Conservation (phyloP, 2,888 invertebrate genomes). For the Lasioglossum pauxillum region DNA sequence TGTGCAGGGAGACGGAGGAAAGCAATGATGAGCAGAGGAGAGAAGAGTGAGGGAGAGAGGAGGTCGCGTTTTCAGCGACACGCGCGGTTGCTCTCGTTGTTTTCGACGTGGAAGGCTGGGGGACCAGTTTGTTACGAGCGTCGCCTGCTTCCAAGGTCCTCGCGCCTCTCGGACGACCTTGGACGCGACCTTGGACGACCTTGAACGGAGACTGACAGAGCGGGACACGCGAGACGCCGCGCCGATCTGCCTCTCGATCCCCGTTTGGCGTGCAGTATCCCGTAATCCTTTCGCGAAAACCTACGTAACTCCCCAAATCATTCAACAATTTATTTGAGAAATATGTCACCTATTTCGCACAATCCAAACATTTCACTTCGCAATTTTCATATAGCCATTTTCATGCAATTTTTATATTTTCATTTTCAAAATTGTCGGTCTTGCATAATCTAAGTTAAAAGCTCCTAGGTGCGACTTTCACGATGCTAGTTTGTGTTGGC, state of each 20-base stretch:
- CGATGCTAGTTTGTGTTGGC: too few species aligned
- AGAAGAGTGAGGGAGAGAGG: not conserved
- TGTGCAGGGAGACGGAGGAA: not conserved
- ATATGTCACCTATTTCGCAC: not conserved
- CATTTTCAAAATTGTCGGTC: not conserved
- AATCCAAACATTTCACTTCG: too few species aligned
- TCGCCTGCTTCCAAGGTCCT: constrained; percentile 66
- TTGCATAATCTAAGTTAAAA: too few species aligned
- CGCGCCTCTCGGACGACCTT: constrained; percentile 75
- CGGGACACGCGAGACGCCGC: constrained; percentile 21
- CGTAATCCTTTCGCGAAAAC: constrained; percentile 37
- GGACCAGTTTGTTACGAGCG: constrained; percentile 68
- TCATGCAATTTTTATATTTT: too few species aligned
- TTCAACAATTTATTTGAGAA: not conserved
- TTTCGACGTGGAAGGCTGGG: constrained; percentile 52
- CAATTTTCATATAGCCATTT: too few species aligned
- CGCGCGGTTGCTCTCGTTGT: constrained; percentile 40
- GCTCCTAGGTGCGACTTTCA: too few species aligned
- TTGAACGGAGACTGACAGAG: constrained; percentile 66
- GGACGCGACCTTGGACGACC: constrained; percentile 79
- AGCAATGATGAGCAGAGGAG: not conserved
- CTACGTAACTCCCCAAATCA: not conserved
- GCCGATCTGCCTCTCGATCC: constrained; percentile 29
- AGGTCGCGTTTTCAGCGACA: constrained; percentile 16
- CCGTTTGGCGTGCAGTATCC: constrained; percentile 19